Conservation (phyloP, 2,888 invertebrate species). For the Eugnorisma glareosa region DNA sequence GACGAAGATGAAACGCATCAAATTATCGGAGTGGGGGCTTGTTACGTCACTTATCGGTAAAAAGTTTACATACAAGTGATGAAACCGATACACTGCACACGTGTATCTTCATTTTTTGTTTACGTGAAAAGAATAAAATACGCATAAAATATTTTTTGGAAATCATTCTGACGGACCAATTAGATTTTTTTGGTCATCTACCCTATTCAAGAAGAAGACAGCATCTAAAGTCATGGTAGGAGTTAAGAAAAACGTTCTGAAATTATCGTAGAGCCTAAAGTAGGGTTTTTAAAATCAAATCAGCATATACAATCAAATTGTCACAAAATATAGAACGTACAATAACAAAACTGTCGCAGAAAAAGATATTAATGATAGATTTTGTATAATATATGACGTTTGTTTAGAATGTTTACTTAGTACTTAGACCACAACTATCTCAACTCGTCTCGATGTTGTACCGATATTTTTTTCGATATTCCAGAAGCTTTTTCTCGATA, state of each 20-base stretch:
- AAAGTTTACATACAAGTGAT: too few relatives aligned
- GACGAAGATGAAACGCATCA: too few relatives aligned
- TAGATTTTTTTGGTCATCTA: too few relatives aligned
- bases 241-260: neutral
- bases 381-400: neutral
- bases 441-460: neutral
- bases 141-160: too few relatives aligned
- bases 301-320: slow-evolving; percentile 8
- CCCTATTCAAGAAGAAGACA: neutral
- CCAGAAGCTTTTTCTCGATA: neutral
- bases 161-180: too few relatives aligned
- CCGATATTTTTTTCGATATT: neutral
- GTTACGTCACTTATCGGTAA: too few relatives aligned
- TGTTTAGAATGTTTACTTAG: neutral
- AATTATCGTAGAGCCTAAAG: neutral
- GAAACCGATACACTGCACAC: too few relatives aligned
- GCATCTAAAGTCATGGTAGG: neutral
- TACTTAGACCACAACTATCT: neutral
- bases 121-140: too few relatives aligned
- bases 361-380: neutral
- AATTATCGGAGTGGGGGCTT: too few relatives aligned
- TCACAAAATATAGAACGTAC: neutral
- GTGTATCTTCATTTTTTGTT: too few relatives aligned
- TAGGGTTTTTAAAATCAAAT: neutral
- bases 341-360: neutral